Percentiles rank a stretch among this genome's conserved stretches.
phyloP scores from a whole-genome alignment of 2,113 vertebrate genomes.

The Lasiurus borealis region DNA sequence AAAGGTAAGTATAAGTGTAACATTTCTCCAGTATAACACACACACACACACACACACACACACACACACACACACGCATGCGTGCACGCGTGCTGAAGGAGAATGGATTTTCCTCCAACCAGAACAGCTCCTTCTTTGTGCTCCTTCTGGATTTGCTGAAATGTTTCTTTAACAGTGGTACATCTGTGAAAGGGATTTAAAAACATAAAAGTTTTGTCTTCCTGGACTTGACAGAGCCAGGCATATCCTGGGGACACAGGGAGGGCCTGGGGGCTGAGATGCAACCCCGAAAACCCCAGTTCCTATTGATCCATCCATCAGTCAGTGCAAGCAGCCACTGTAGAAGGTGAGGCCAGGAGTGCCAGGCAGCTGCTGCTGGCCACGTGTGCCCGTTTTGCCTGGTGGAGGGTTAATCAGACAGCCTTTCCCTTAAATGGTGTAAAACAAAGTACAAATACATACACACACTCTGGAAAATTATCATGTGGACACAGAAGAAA shows the following conservation, averaged over 20 bases:
- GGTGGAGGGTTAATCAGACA: not conserved
- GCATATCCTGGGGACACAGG: not conserved
- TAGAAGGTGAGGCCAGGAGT: not conserved
- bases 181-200: conserved; percentile 61
- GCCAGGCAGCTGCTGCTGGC: not conserved
- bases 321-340: not conserved
- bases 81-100: conserved; percentile 51
- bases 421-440: not conserved
- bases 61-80: conserved; percentile 54
- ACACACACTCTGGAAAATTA: not conserved
- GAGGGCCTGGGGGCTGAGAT: not conserved
- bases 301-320: not conserved
- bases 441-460: not conserved
- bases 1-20: conserved; percentile 47
- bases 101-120: conserved; percentile 77
- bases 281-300: not conserved
- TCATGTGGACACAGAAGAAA: not conserved
- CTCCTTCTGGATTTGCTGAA: conserved; percentile 74
- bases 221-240: not conserved
- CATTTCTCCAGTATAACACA: conserved; percentile 65
- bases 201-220: conserved; percentile 67
- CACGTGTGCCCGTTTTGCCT: accelerated
- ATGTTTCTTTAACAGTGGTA: conserved; percentile 71
- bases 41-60: conserved; percentile 36
- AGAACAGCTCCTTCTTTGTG: conserved; percentile 79